Evolutionary conservation across 2,888 invertebrate genomes (phyloP).

Genomic region (Pseudococcus viburni): DNA sequence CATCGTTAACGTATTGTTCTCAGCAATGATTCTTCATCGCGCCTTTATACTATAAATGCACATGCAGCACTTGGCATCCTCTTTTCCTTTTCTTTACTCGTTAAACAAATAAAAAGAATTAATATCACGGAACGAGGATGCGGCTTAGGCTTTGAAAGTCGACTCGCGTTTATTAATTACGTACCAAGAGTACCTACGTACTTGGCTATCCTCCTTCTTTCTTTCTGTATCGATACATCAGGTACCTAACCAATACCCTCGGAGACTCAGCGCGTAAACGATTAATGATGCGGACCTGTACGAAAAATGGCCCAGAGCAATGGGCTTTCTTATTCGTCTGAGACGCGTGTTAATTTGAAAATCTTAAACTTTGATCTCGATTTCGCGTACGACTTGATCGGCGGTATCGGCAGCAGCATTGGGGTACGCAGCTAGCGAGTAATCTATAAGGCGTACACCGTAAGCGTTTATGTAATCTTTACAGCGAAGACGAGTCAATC

Average conservation of each 20-base stretch:
- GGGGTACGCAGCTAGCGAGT: not conserved
- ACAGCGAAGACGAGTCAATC: constrained; percentile 15
- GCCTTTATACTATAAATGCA: not conserved
- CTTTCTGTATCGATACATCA: not conserved
- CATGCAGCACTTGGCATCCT: not conserved
- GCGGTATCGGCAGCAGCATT: not conserved
- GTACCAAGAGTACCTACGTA: not conserved
- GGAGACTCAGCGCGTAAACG: constrained; percentile 11
- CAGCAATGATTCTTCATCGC: not conserved
- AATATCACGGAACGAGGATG: constrained; percentile 31
- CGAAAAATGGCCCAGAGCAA: not conserved
- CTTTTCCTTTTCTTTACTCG: constrained; percentile 27
- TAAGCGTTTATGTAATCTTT: constrained; percentile 29
- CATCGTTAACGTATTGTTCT: constrained; percentile 41
- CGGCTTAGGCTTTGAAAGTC: not conserved
- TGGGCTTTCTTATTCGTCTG: not conserved
- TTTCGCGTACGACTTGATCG: constrained; percentile 28
- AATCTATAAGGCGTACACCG: constrained; percentile 1
- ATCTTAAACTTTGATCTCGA: constrained; percentile 43
- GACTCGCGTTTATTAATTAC: constrained; percentile 34
- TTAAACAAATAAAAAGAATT: constrained; percentile 51
- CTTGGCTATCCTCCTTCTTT: not conserved
- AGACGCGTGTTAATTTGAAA: constrained; percentile 15
- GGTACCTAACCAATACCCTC: not conserved
- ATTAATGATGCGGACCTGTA: constrained; percentile 36